Percentiles rank a stretch among this genome's conserved stretches.
Conservation (phyloP, 23 tunicate species). For the Phallusia fumigata region DNA sequence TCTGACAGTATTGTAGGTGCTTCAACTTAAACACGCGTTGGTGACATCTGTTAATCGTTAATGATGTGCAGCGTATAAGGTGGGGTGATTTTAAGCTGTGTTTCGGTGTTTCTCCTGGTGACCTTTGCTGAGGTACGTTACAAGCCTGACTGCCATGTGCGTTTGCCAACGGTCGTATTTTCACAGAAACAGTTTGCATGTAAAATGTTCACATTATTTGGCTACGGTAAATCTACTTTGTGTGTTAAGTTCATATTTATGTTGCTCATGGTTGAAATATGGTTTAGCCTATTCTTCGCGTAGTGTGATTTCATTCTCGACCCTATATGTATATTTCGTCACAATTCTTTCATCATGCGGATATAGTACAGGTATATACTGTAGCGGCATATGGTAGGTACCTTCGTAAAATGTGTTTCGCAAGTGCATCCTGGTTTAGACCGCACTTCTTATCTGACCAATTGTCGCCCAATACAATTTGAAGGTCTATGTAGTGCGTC, state of each 20-base stretch:
- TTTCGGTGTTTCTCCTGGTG: too few species aligned
- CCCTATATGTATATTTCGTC: not conserved
- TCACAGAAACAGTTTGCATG: too few species aligned
- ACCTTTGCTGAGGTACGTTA: too few species aligned
- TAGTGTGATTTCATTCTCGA: not conserved
- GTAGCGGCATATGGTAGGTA: slow-evolving; percentile 1
- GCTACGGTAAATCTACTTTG: not conserved
- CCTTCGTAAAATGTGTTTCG: not conserved
- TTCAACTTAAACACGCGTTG: too few species aligned
- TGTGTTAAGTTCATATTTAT: not conserved
- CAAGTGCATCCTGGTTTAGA: slow-evolving; percentile 13
- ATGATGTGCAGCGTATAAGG: too few species aligned
- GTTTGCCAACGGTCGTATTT: too few species aligned
- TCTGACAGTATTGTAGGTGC: too few species aligned
- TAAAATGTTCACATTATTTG: not conserved
- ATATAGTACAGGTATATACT: not conserved
- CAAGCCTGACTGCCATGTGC: too few species aligned
- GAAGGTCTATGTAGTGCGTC: not conserved
- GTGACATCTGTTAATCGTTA: too few species aligned
- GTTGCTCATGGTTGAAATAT: not conserved
- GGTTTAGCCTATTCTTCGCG: slow-evolving; percentile 1
- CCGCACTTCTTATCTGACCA: slow-evolving; percentile 6
- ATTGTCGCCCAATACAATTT: slow-evolving; percentile 10
- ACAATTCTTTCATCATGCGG: not conserved
- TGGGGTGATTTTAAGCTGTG: too few species aligned